Evolutionary conservation across 2,888 invertebrate genomes (phyloP).

Genomic region (Limnephilus lunatus): DNA sequence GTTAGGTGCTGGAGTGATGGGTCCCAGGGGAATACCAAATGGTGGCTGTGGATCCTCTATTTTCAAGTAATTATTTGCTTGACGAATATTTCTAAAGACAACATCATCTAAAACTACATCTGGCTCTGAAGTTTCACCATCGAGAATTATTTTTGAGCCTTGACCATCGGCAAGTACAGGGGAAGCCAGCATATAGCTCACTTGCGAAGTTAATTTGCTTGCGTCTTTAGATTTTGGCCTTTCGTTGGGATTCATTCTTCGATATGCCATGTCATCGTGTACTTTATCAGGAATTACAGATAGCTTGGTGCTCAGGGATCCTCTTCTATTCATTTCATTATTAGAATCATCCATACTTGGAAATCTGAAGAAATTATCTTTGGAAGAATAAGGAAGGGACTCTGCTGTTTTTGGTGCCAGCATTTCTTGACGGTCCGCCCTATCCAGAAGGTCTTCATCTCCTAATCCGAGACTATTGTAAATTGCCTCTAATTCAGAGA

Average conservation of each 20-base stretch:
- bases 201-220: conserved; percentile 74
- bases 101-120: conserved; percentile 91
- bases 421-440: conserved; percentile 86
- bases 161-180: conserved; percentile 77
- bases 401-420: conserved; percentile 71
- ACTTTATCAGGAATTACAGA: conserved; percentile 81
- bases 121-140: conserved; percentile 80
- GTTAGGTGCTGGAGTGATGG: conserved; percentile 87
- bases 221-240: conserved; percentile 73
- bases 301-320: conserved; percentile 45
- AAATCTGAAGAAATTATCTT: conserved; percentile 61
- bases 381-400: conserved; percentile 54
- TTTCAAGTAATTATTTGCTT: conserved; percentile 85
- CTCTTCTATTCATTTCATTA: conserved; percentile 45
- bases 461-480: conserved; percentile 91
- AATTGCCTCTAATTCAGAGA: conserved; percentile 93
- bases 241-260: conserved; percentile 82
- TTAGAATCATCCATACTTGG: conserved; percentile 52
- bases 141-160: conserved; percentile 69
- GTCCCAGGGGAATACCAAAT: conserved; percentile 93
- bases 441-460: conserved; percentile 88
- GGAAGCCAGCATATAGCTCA: conserved; percentile 84
- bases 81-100: conserved; percentile 87
- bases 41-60: conserved; percentile 90
- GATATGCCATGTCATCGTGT: conserved; percentile 89